A percentile compares a stretch with the other conserved stretches of the same genome.
These are phyloP conservation scores for Hippocampus abdominalis DNA, from an alignment of 2,113 vertebrate species.

Conservation along the genomic window DNA sequence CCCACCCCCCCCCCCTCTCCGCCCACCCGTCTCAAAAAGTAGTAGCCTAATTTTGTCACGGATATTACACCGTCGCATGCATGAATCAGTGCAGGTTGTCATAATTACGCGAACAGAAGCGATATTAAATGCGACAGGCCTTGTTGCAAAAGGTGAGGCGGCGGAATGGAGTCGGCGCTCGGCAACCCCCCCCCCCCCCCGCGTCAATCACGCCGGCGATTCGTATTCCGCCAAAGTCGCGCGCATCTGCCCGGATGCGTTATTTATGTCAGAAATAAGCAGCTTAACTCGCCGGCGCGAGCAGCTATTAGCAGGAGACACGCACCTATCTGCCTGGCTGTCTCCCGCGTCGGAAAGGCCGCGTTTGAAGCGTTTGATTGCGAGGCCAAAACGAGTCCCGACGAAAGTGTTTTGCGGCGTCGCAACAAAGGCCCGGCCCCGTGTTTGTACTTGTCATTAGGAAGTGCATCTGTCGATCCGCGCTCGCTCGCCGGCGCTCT, in stretches of 20 bases:
- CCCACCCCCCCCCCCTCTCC: slow-evolving; percentile 7
- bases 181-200: slow-evolving; percentile 64
- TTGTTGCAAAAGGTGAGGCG: slow-evolving; percentile 68
- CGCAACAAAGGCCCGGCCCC: slow-evolving; percentile 67
- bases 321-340: slow-evolving; percentile 58
- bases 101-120: slow-evolving; percentile 65
- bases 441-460: slow-evolving; percentile 73
- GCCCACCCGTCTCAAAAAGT: slow-evolving; percentile 28
- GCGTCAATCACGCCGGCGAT: slow-evolving; percentile 67
- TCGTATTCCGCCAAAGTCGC: slow-evolving; percentile 72
- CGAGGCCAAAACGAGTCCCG: slow-evolving; percentile 58
- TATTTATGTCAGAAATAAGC: slow-evolving; percentile 77
- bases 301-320: slow-evolving; percentile 75
- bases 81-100: slow-evolving; percentile 67
- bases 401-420: slow-evolving; percentile 50
- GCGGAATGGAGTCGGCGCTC: slow-evolving; percentile 62
- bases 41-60: slow-evolving; percentile 69
- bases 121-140: slow-evolving; percentile 71
- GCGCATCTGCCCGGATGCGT: slow-evolving; percentile 74
- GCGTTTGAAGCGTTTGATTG: slow-evolving; percentile 76
- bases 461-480: slow-evolving; percentile 44
- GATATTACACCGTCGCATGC: slow-evolving; percentile 62
- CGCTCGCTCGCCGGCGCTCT: slow-evolving; percentile 18
- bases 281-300: slow-evolving; percentile 68
- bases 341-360: slow-evolving; percentile 62